Percentiles rank a stretch among this genome's conserved stretches.
Evolutionary conservation across 2,113 vertebrate genomes (phyloP).

Genomic region (Macroglossus sobrinus): DNA sequence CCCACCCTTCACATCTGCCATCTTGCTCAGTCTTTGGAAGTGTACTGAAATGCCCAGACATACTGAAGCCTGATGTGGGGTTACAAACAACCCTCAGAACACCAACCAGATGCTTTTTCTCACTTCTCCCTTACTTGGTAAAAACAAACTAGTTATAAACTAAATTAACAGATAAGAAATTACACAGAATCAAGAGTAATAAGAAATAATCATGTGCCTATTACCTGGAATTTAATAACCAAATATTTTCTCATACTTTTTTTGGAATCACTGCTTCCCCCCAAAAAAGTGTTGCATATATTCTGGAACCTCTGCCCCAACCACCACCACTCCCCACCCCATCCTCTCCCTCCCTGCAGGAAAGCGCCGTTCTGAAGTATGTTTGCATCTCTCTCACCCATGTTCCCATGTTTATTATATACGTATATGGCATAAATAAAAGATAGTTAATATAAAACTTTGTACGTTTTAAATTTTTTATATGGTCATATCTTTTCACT

Average conservation of each 20-base stretch:
- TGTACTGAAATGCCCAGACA: rapidly evolving
- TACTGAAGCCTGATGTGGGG: too few relatives aligned
- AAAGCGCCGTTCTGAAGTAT: background rate
- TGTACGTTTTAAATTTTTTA: background rate
- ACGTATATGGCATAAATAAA: background rate
- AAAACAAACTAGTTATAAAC: background rate
- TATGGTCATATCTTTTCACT: background rate
- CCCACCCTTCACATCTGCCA: too few relatives aligned
- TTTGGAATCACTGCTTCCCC: background rate
- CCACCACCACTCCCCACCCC: too few relatives aligned
- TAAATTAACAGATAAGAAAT: background rate
- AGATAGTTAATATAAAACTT: background rate
- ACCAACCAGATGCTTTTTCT: background rate
- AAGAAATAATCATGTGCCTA: background rate
- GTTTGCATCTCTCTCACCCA: background rate
- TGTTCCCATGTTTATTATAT: background rate
- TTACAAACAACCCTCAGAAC: background rate
- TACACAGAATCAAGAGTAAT: background rate
- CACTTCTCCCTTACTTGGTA: background rate
- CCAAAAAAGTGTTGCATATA: background rate
- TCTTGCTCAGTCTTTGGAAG: background rate
- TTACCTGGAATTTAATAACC: background rate
- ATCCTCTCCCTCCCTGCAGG: too few relatives aligned
- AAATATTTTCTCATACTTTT: background rate
- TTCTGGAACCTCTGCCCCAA: background rate